These are phyloP conservation scores for Papilio demoleus DNA, from an alignment of 2,888 invertebrate species.

Conservation along the genomic window DNA sequence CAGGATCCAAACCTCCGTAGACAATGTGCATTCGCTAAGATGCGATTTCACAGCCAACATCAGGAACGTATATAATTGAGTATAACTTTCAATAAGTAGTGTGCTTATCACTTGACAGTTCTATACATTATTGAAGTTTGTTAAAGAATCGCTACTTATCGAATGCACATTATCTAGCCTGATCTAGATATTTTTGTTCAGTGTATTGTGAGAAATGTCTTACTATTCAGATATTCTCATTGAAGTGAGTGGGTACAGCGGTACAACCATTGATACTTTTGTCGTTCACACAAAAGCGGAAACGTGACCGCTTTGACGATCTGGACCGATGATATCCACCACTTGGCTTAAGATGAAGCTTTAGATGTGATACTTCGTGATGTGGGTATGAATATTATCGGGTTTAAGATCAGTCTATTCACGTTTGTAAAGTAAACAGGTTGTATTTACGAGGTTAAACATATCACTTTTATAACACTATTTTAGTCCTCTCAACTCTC, in stretches of 20 bases:
- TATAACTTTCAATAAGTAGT: too few species aligned
- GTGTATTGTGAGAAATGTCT: constrained; percentile 20
- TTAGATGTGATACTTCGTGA: constrained; percentile 35
- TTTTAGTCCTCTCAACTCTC: background rate
- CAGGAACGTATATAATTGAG: too few species aligned
- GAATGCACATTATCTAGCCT: too few species aligned
- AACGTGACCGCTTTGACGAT: constrained; percentile 73
- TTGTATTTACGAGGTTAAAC: background rate
- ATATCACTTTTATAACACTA: background rate
- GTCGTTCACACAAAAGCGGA: constrained; percentile 71
- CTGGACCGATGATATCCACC: constrained; percentile 62
- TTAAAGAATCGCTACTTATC: too few species aligned
- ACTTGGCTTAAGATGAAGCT: constrained; percentile 37
- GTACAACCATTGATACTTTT: constrained; percentile 39
- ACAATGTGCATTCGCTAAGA: too few species aligned
- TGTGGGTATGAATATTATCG: constrained; percentile 33
- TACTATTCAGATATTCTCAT: constrained; percentile 33
- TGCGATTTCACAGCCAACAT: too few species aligned
- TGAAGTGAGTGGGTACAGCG: constrained; percentile 26
- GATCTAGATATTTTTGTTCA: background rate
- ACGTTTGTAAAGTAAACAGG: constrained; percentile 16
- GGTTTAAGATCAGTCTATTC: constrained; percentile 27
- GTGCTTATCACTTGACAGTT: too few species aligned
- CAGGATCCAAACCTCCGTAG: too few species aligned
- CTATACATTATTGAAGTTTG: too few species aligned